Conservation (phyloP, 2,888 invertebrate genomes). For the Melieria crassipennis region DNA sequence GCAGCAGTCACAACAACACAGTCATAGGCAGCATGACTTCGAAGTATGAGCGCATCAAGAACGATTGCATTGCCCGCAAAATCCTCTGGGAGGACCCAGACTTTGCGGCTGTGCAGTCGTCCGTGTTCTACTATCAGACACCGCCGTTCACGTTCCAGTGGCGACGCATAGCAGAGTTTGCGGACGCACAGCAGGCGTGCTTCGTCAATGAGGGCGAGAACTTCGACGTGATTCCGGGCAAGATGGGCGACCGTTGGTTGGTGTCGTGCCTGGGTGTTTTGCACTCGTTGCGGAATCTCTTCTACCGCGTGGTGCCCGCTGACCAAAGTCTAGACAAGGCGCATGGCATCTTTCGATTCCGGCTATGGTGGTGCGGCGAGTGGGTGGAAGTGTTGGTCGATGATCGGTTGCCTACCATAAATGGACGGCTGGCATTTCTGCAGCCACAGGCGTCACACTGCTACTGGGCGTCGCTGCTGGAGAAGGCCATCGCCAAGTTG, state of each 20-base stretch:
- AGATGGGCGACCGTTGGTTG: slow-evolving; percentile 92
- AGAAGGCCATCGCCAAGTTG: slow-evolving; percentile 95
- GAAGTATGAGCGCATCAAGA: slow-evolving; percentile 82
- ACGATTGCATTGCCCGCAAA: slow-evolving; percentile 80
- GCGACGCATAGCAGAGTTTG: slow-evolving; percentile 80
- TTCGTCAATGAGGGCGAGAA: slow-evolving; percentile 69
- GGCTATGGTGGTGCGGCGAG: slow-evolving; percentile 93
- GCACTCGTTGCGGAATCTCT: slow-evolving; percentile 85
- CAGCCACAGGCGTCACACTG: slow-evolving; percentile 83
- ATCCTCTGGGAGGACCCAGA: slow-evolving; percentile 92
- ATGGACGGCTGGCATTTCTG: slow-evolving; percentile 85
- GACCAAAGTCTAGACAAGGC: slow-evolving; percentile 82
- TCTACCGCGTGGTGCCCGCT: slow-evolving; percentile 90
- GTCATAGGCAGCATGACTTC: slow-evolving; percentile 57
- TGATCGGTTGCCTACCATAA: slow-evolving; percentile 88
- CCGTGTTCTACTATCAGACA: slow-evolving; percentile 92
- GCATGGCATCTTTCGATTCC: slow-evolving; percentile 86
- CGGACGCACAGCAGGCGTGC: slow-evolving; percentile 70
- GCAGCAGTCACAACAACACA: slow-evolving; percentile 5
- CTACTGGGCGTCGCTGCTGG: slow-evolving; percentile 89
- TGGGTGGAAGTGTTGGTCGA: slow-evolving; percentile 92
- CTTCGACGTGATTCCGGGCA: slow-evolving; percentile 86
- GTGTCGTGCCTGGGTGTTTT: slow-evolving; percentile 88
- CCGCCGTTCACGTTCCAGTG: slow-evolving; percentile 94
- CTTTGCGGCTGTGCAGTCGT: slow-evolving; percentile 87